Evolutionary conservation across 37 sponge, comb jelly and placozoan genomes (phyloP), one percentile per base, ranked within the genome.

Genomic region (Chondrilla cf. caribensis): DNA sequence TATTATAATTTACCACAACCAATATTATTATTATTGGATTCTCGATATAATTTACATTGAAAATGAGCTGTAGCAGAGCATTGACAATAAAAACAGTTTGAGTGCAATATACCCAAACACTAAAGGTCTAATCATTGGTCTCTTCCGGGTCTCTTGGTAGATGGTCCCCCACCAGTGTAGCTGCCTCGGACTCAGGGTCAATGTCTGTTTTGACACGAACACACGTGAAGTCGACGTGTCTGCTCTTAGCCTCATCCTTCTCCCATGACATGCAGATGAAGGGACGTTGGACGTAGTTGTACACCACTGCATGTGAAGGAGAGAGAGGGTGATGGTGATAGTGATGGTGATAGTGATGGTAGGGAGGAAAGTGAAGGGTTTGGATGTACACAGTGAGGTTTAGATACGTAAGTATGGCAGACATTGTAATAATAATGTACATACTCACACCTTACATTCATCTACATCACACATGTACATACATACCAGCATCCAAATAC

Each of bases 191-290:
- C 77, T 95, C 96, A 18, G 96, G 96, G 38, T 89, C 87, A 58
- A 95, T 91, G 59, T 87, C 93, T 31, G 95, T 88, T 39, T 93
- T 93, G 28, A 90, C 67, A 35, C 89, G 90, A 55, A 97, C 96
- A 79, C 90, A 92, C 1, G 91, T 90, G 77, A 97, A 97, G 88
- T 97, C 98, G 17, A 97, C 98, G 68, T 97, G 98, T 79, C 98
- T 83, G 77, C 93, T 90, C 77, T 92, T 93, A 0, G 89, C 89
- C 47, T 97, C 98, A 24, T 97, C 96, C 67, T 93, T 95, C 77
- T 97, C 98, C 98, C 98, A 97, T 2, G 93, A 93, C 70, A 91
- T 85, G 40, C 86, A 51, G 25, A 97, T 55, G 77, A 93, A 97
- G 62, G 98, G 98, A 3, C 98, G 83, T 80, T 97, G 98, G 26